Evolutionary conservation across 2,113 vertebrate species (phyloP).

Genomic region (Macrotus californicus): DNA sequence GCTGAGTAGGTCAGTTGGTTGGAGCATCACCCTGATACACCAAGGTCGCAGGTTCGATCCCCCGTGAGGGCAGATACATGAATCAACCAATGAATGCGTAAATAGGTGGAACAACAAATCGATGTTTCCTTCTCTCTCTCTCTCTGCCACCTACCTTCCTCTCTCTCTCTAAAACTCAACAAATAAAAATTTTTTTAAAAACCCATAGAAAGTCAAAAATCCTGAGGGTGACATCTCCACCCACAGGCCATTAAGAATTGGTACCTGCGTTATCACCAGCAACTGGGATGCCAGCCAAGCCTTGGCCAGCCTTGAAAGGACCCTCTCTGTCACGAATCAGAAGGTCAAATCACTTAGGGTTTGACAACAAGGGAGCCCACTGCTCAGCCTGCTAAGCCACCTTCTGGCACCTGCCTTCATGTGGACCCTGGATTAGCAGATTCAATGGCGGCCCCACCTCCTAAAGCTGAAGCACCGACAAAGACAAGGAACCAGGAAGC

Average conservation of each 20-base stretch:
- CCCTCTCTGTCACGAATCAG: background rate
- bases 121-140: too few species aligned
- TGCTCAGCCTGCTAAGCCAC: background rate
- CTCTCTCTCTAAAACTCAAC: too few species aligned
- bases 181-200: too few species aligned
- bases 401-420: background rate
- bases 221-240: background rate
- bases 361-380: background rate
- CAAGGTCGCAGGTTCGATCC: too few species aligned
- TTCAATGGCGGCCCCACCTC: background rate
- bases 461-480: background rate
- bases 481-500: constrained; percentile 8
- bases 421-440: constrained; percentile 14
- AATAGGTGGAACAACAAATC: too few species aligned
- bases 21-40: too few species aligned
- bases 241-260: constrained; percentile 8
- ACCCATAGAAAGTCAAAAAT: too few species aligned
- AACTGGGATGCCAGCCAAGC: background rate
- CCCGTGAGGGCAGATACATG: too few species aligned
- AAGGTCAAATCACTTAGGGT: constrained; percentile 4
- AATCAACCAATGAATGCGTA: too few species aligned
- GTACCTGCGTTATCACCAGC: background rate
- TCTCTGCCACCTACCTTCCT: too few species aligned
- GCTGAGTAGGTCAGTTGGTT: too few species aligned
- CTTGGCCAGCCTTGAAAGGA: constrained; percentile 25